phyloP scores from a whole-genome alignment of 2,113 vertebrate genomes.

The Erinaceus europaeus region DNA sequence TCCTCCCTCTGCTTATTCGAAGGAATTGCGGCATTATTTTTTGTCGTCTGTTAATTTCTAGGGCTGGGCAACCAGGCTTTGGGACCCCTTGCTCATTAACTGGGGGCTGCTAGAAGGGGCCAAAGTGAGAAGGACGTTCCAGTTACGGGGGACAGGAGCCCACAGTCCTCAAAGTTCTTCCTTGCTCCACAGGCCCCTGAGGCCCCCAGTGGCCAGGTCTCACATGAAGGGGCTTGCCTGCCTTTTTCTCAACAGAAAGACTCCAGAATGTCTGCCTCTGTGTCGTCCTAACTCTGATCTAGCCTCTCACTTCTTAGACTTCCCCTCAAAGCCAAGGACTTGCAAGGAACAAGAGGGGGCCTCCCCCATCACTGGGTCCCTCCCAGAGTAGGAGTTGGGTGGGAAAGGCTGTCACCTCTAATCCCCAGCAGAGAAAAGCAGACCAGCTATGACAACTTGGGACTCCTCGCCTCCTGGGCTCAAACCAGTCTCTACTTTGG shows the following conservation, averaged over 20 bases:
- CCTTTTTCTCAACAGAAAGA: neutral
- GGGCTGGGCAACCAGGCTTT: conserved; percentile 89
- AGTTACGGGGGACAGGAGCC: conserved; percentile 31
- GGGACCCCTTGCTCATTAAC: conserved; percentile 69
- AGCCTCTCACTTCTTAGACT: neutral
- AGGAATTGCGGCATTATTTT: conserved; percentile 80
- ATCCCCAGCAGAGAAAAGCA: no score
- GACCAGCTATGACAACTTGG: no score
- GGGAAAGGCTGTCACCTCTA: no score
- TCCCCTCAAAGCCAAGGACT: no score
- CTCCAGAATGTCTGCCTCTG: no score
- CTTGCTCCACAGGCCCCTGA: no score
- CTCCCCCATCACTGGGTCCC: no score
- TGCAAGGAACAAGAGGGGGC: no score
- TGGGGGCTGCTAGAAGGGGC: neutral
- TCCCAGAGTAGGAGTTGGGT: no score
- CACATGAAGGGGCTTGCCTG: neutral
- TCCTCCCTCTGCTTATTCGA: conserved; percentile 87
- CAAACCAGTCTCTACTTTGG: neutral
- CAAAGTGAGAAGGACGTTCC: neutral
- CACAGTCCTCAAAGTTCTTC: no score
- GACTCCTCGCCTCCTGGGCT: no score
- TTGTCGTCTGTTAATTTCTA: conserved; percentile 77
- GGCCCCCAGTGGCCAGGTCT: no score
- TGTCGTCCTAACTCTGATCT: neutral